These are phyloP conservation scores for Petrocephalus schoutedeni DNA, from an alignment of 2,797 vertebrate genomes.

Conservation along the genomic window DNA sequence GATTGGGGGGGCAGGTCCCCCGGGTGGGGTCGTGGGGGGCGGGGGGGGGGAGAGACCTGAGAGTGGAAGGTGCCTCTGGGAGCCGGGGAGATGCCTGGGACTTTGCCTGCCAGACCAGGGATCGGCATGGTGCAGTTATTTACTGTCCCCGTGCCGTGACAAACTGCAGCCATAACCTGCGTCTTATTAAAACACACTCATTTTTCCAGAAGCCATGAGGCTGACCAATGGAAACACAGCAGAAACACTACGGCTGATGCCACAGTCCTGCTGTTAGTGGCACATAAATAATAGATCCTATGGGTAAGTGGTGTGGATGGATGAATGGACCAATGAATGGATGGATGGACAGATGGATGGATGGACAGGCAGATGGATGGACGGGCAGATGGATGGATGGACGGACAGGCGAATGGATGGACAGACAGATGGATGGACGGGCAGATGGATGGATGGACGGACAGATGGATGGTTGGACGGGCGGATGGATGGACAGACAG, in stretches of 20 bases:
- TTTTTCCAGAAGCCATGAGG: neutral
- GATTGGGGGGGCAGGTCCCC: neutral
- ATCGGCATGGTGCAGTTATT: neutral
- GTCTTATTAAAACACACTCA: neutral
- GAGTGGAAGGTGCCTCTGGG: neutral
- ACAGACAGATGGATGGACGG: too few relatives aligned
- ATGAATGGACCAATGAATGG: neutral
- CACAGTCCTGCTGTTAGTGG: neutral
- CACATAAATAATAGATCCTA: slow-evolving; percentile 2
- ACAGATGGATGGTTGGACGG: too few relatives aligned
- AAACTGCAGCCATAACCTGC: neutral
- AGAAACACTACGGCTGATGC: neutral
- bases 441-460: too few relatives aligned
- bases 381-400: too few relatives aligned
- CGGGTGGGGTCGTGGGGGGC: neutral
- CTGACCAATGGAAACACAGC: neutral
- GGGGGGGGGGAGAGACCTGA: neutral
- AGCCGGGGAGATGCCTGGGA: neutral
- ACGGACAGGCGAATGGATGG: too few relatives aligned
- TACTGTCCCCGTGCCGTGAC: neutral
- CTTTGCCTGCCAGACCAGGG: neutral
- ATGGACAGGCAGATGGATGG: too few relatives aligned
- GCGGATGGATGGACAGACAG: neutral
- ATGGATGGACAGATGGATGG: neutral
- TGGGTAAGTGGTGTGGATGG: neutral